Evolutionary conservation across 1,140 invertebrate species (phyloP).

Genomic region (Stegodyphus mimosarum): DNA sequence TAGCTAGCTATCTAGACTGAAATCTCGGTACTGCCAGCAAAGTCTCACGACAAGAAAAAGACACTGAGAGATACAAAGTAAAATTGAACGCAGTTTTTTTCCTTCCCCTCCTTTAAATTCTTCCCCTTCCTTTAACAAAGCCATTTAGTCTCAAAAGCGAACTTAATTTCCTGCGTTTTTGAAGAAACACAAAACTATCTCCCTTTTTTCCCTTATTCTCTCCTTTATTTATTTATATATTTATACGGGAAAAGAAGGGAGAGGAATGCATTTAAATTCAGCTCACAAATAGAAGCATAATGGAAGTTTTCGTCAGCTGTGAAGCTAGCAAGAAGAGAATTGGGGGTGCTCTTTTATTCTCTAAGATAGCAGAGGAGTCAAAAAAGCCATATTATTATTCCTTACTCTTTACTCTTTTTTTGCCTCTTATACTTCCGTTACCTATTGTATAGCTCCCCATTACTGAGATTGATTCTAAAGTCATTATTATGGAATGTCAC

Average conservation of each 20-base stretch:
- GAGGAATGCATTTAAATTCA: slow-evolving; percentile 28
- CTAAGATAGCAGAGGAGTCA: too few species aligned
- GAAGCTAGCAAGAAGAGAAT: background rate
- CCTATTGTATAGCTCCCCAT: too few species aligned
- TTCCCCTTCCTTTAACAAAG: slow-evolving; percentile 29
- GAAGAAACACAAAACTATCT: slow-evolving; percentile 39
- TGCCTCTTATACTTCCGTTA: too few species aligned
- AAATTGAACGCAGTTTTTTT: slow-evolving; percentile 18
- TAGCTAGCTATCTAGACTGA: too few species aligned
- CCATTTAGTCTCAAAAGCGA: slow-evolving; percentile 36
- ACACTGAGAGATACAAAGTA: slow-evolving; percentile 6
- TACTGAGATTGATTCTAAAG: too few species aligned
- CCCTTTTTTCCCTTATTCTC: background rate
- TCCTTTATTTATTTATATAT: slow-evolving; percentile 12
- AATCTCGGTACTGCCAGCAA: slow-evolving; percentile 6
- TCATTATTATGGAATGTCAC: too few species aligned
- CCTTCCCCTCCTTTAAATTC: background rate
- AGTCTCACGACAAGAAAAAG: background rate
- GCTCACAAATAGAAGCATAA: background rate
- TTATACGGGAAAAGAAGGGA: slow-evolving; percentile 9
- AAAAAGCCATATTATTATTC: too few species aligned
- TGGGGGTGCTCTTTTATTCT: too few species aligned
- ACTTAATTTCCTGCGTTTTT: slow-evolving; percentile 40
- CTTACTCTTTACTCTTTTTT: too few species aligned
- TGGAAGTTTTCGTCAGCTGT: background rate